Evolutionary conservation across 2,797 vertebrate species (phyloP).

Genomic region (Lates japonicus): DNA sequence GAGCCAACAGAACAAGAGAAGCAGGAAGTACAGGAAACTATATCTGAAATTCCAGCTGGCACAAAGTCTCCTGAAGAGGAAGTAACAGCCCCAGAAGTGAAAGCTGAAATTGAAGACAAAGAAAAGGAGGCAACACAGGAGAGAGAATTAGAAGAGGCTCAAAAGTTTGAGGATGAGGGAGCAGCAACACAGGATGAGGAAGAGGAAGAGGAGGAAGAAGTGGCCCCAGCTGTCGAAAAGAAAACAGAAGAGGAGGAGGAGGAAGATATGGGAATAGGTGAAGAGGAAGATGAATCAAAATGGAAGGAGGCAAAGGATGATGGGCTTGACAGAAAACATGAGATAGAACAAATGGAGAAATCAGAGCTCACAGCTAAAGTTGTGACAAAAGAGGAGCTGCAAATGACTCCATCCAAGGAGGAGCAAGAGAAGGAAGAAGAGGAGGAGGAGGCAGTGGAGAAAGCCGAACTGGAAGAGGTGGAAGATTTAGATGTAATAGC

Average conservation of each 20-base stretch:
- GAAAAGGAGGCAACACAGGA: slow-evolving; percentile 68
- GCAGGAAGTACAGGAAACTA: slow-evolving; percentile 61
- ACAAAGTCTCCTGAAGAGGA: slow-evolving; percentile 75
- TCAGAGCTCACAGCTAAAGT: slow-evolving; percentile 62
- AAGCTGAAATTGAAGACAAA: slow-evolving; percentile 60
- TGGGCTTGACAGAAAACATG: slow-evolving; percentile 83
- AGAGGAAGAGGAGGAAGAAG: slow-evolving; percentile 82
- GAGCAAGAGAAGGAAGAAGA: slow-evolving; percentile 76
- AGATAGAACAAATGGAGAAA: slow-evolving; percentile 89
- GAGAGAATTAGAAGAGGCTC: slow-evolving; percentile 73
- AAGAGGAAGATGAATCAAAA: slow-evolving; percentile 87
- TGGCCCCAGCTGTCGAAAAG: slow-evolving; percentile 62
- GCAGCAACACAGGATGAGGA: slow-evolving; percentile 85
- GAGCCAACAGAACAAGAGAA: slow-evolving; percentile 59
- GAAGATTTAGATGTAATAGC: slow-evolving; percentile 89
- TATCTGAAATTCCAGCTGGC: slow-evolving; percentile 58
- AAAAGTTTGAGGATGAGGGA: slow-evolving; percentile 85
- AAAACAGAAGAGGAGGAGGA: slow-evolving; percentile 72
- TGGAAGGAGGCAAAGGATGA: slow-evolving; percentile 84
- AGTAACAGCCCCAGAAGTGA: slow-evolving; percentile 43
- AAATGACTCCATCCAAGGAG: slow-evolving; percentile 77
- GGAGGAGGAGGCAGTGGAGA: slow-evolving; percentile 89
- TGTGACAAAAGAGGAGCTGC: slow-evolving; percentile 69
- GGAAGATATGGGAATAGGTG: slow-evolving; percentile 86
- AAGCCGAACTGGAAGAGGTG: slow-evolving; percentile 93